Base-by-base conservation (phyloP, 2,113 vertebrate species). In the Chaetorhynchus papuensis region DNA sequence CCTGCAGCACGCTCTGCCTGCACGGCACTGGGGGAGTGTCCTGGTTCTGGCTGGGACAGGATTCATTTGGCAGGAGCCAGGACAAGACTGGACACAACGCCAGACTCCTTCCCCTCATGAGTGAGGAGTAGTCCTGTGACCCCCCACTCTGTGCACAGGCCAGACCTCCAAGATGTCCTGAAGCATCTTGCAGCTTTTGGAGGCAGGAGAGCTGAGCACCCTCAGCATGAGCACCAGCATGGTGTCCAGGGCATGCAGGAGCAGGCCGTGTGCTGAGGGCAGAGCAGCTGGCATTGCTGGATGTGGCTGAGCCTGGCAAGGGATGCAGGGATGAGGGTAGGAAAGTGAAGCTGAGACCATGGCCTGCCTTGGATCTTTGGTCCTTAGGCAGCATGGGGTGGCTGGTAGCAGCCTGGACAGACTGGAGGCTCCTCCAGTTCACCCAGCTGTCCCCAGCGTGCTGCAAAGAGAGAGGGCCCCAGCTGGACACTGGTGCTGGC, bases 301-400 rank as follows among this genome's bases (percentile, higher is more conserved):
- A 54, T 1, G 0, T 4, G 31, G 27, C 65, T 33, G 19, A 30
- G 15, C 26, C 23, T 0, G 2, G 61, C 31, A 47, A 64, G 39
- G 35, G 50, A 26, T 9, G 14, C n/a, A 8, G 26, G 54, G 30
- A 49, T 9, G 23, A 60, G 24, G 69, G 21, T 35, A 41, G 57
- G 28, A 41, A 56, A 50, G 47, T 10, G 21, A 70, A 80, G 61
- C 66, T 3, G 0, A 9, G 7, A 13, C 3, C 30, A 11, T 20
- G 24, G 31, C 35, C 52, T 45, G 50, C 22, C 31, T 15, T 27
- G 23, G 44, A 17, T n/a, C 68, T 59, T 21, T 12, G 60, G 18
- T 35, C 13, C 4, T 26, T 18, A 3, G 2, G 1, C 33, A 39
- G 53, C 57, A 30, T 1, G 0, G 37, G 37, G 35, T 2, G 49